These are phyloP conservation scores for Eulemur macaco DNA, from an alignment of 2,113 vertebrate genomes.

Conservation along the genomic window DNA sequence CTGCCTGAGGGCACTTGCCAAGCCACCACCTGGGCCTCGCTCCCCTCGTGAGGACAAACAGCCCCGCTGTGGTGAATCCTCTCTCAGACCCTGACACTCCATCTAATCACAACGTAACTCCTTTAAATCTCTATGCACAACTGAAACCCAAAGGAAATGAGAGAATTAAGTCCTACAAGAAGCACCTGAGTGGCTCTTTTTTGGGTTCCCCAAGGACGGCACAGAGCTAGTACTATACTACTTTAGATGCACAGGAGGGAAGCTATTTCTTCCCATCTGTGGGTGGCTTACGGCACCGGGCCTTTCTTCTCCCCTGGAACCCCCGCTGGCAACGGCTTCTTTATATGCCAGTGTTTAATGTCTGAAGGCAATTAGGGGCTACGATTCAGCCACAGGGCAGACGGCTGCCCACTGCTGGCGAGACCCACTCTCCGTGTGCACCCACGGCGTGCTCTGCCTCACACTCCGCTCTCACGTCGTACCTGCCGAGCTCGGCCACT, in stretches of 20 bases:
- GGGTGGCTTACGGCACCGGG: accelerated
- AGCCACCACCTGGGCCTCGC: not conserved
- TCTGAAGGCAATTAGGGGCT: accelerated
- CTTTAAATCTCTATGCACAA: accelerated
- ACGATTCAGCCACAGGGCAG: accelerated
- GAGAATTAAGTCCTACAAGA: not conserved
- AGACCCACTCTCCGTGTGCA: accelerated
- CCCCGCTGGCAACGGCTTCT: not conserved
- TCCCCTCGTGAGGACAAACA: not conserved
- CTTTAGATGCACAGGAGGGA: accelerated
- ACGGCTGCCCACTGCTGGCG: not conserved
- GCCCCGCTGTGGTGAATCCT: no score
- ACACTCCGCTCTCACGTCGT: accelerated
- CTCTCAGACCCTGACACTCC: not conserved
- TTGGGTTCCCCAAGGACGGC: accelerated
- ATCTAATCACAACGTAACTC: not conserved
- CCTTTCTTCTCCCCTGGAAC: not conserved
- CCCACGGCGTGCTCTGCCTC: accelerated
- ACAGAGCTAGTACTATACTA: accelerated
- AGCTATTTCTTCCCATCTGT: accelerated
- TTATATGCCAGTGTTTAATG: not conserved
- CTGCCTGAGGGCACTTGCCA: no score
- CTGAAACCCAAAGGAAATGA: not conserved
- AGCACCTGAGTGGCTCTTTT: accelerated
- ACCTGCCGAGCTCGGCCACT: slow-evolving; percentile 98